Base-by-base conservation (phyloP, 2,113 vertebrate species). In the Oncorhynchus tshawytscha region DNA sequence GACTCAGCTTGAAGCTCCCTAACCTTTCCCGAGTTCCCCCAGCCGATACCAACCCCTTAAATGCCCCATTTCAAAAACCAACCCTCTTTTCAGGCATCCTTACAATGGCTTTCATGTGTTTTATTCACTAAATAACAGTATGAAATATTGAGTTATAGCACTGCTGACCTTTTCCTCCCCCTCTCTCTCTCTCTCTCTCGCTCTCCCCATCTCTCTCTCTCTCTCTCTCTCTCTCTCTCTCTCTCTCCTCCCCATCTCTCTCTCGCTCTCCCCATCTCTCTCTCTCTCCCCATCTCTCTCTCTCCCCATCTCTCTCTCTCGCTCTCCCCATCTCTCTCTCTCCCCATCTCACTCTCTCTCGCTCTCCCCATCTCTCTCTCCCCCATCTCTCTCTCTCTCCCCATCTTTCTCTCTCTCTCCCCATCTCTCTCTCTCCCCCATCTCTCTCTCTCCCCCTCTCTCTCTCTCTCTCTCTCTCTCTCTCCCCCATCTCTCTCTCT, bases 141-240 rank as follows among this genome's bases (percentile, higher is more conserved):
- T 18, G 68, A 48, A 48, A 11, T 65, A 34, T 60, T 48, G 31
- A 66, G 22, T 24, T 39, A 22, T 18, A 54, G 29, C 13, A 48
- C 39, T 66, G 20, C 16, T 34, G 22, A 25, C n/a, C 71, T 31
- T 20, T 45, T 3, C 8, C 45, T 22, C 8, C 16, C 1, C 81
- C 62, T 49, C 7, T 0, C 39, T 9, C 39, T 9, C 34, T 2
- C 34, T 2, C 1, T 9, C 34, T 39, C 34, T 39, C 78, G 7
- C 81, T 78, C 81, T 75, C 2, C n/a, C n/a, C n/a, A n/a, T 77
- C 60, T 79, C 9, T 39, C 34, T 5, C 29, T 31, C 0, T 0
- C 20, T 45, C 31, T 27, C 22, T 64, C 57, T 31, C 60, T 78
- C 8, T 5, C 1, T 5, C 29, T 31, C 29, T 31, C 29, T 31